Conservation (phyloP, 2,113 vertebrate species). For the Lophius piscatorius region DNA sequence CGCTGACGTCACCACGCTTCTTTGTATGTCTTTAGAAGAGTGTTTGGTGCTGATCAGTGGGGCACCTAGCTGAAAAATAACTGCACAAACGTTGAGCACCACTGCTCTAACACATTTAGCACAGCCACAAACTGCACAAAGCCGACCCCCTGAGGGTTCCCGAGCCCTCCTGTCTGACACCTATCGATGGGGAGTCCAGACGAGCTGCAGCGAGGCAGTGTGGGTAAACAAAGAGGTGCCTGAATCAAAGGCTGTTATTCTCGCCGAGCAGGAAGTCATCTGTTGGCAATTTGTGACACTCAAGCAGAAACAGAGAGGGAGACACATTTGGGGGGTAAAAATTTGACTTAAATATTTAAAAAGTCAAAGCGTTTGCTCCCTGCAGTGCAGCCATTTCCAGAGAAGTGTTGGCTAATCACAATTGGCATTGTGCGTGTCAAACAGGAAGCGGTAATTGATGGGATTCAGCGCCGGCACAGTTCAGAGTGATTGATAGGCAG, state of each 20-base stretch:
- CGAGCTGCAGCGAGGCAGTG: constrained; percentile 70
- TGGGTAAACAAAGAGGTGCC: constrained; percentile 68
- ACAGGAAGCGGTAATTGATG: constrained; percentile 62
- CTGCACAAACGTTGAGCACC: too few species aligned
- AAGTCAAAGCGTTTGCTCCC: constrained; percentile 64
- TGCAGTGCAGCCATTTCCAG: constrained; percentile 55
- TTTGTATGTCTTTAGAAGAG: too few species aligned
- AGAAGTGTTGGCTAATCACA: constrained; percentile 70
- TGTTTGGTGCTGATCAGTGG: too few species aligned
- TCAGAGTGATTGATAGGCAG: constrained; percentile 66
- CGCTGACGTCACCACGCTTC: too few species aligned
- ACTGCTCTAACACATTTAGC: constrained; percentile 11
- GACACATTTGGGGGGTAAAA: constrained; percentile 55
- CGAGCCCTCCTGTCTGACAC: constrained; percentile 68
- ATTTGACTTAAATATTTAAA: constrained; percentile 68
- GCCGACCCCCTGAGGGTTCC: constrained; percentile 32
- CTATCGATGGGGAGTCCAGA: constrained; percentile 85
- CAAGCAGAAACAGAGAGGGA: too few species aligned
- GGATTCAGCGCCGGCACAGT: constrained; percentile 43
- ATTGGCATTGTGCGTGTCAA: constrained; percentile 56
- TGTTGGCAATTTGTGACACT: constrained; percentile 74
- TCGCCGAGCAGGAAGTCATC: constrained; percentile 74
- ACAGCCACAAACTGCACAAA: constrained; percentile 30
- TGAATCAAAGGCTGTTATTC: constrained; percentile 77
- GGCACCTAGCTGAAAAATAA: too few species aligned